Base-by-base conservation (phyloP, 2,113 vertebrate species). In the Scomber japonicus region DNA sequence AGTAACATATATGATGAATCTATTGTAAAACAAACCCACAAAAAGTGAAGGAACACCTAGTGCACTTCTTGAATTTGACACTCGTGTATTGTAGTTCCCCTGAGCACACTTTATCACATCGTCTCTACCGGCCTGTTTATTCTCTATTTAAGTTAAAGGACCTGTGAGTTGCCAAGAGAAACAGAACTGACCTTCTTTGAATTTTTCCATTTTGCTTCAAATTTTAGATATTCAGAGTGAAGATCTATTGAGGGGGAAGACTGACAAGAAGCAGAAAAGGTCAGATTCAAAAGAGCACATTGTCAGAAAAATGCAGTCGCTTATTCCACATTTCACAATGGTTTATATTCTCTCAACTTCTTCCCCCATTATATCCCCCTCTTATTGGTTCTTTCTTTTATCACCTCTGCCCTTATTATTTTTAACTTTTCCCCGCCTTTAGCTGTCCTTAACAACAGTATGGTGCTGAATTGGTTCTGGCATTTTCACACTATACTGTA, bases 161-260 rank as follows among this genome's bases (percentile, higher is more conserved):
- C n/a, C 44, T 14, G 35, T 27, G 19, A 21, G 50, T 24, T 70
- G 11, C 14, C 16, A 49, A 15, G 31, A 30, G n/a, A 13, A 70
- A 4, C 50, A 15, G 4, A 44, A 6, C 27, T 56, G 44, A 45
- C 53, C 9, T 53, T 51, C 19, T 71, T 7, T 65, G 27, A 68
- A 24, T 62, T 40, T 30, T 16, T 62, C 9, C 57, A 19, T 59
- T 21, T 21, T 4, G 21, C 35, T 61, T 17, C 62, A 67, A 40
- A 67, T 78, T n/a, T 72, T 40, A 73, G 54, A 24, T 40, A 63
- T 60, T 82, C 31, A 14, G 11, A 35, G 14, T 7, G 12, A 40
- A 48, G 9, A 54, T 55, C 44, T 55, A 13, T 78, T 49, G 40
- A 63, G 6, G 50, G 3, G 11, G 15, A 56, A 35, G 45, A 71